Conservation (phyloP, 2,113 vertebrate species). For the Misgurnus mizolepis region DNA sequence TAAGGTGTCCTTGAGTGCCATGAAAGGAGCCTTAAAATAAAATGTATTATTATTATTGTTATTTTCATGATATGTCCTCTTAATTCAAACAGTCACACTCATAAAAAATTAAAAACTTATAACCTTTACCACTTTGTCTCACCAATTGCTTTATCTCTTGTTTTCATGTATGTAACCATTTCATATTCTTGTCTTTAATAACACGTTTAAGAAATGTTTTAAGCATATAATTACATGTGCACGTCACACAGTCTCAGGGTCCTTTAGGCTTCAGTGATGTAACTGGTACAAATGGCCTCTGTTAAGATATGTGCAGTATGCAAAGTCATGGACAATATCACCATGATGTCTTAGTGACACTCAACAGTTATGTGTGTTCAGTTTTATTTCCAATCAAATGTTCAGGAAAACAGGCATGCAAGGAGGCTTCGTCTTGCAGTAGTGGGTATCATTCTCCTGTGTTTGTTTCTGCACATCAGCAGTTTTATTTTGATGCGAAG, state of each 20-base stretch:
- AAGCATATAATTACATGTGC: slow-evolving; percentile 37
- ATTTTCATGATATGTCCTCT: no score
- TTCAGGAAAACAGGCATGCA: slow-evolving; percentile 1
- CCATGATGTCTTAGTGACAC: background rate
- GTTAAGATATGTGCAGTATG: slow-evolving; percentile 14
- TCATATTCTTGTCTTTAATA: background rate
- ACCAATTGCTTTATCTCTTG: no score
- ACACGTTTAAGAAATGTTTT: background rate
- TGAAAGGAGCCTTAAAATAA: no score
- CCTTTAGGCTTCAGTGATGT: slow-evolving; percentile 39
- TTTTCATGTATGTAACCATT: background rate
- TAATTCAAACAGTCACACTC: no score
- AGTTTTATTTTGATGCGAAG: slow-evolving; percentile 4
- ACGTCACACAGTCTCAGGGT: background rate
- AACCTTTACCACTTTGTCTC: no score
- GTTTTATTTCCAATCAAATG: background rate
- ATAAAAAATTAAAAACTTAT: no score
- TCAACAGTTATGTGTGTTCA: background rate
- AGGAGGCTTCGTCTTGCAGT: background rate
- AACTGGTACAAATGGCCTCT: slow-evolving; percentile 36
- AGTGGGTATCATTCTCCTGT: slow-evolving; percentile 30
- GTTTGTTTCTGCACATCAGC: slow-evolving; percentile 33
- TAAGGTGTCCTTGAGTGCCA: no score
- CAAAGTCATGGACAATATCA: background rate
- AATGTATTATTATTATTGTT: no score